A percentile compares a stretch with the other conserved stretches of the same genome.
Evolutionary conservation across 1,140 invertebrate genomes (phyloP).

Genomic region (Bombus balteatus): DNA sequence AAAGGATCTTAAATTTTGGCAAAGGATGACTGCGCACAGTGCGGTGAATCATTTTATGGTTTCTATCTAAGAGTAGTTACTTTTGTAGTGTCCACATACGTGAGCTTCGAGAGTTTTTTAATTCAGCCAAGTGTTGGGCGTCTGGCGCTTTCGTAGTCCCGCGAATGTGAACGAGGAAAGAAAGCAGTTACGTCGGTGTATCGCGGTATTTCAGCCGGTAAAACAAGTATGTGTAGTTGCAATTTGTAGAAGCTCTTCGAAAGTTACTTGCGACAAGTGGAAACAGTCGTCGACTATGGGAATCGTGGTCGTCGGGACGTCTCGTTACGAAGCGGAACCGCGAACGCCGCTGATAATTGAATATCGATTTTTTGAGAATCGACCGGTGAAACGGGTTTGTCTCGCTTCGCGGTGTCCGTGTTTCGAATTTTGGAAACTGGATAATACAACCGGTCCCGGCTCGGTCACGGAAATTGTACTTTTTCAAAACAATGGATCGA

Average conservation of each 20-base stretch:
- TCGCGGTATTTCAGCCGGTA: background rate
- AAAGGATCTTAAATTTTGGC: too few relatives aligned
- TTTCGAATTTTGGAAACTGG: slow-evolving; percentile 4
- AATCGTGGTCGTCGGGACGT: background rate
- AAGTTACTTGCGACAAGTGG: background rate
- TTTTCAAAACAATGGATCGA: slow-evolving; percentile 15
- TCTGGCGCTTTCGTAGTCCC: too few relatives aligned
- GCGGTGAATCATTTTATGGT: too few relatives aligned
- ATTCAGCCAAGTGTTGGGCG: slow-evolving; percentile 49
- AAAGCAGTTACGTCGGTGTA: slow-evolving; percentile 1
- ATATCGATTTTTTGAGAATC: slow-evolving; percentile 36
- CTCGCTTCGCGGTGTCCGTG: background rate
- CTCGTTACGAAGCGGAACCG: slow-evolving; percentile 4
- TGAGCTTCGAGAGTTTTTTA: slow-evolving; percentile 67
- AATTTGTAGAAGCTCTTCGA: background rate
- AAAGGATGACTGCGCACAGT: too few relatives aligned
- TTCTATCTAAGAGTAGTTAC: too few relatives aligned
- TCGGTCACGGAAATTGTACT: background rate
- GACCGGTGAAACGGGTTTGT: background rate
- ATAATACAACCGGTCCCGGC: background rate
- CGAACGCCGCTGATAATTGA: slow-evolving; percentile 16
- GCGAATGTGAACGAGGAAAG: background rate
- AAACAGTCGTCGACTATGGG: background rate
- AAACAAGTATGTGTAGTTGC: too few relatives aligned
- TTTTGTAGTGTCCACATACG: background rate